phyloP scores from a whole-genome alignment of 2,113 vertebrate genomes.

The Isurus oxyrinchus region DNA sequence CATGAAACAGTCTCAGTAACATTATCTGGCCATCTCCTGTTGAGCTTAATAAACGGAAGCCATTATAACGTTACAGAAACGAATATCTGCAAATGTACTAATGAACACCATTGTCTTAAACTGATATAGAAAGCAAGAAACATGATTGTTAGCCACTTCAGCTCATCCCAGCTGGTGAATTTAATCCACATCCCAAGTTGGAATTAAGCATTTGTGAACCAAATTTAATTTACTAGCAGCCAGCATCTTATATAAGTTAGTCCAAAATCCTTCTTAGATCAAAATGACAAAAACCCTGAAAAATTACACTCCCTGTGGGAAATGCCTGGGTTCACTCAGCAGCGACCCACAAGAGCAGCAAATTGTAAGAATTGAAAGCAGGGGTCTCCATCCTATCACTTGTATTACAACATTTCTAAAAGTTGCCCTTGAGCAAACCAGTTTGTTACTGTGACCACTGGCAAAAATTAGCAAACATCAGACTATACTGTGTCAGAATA shows the following conservation, averaged over 20 bases:
- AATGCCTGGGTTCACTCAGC: too few species aligned
- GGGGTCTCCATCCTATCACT: not conserved
- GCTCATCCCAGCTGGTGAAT: too few species aligned
- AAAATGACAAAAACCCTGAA: too few species aligned
- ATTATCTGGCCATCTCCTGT: not conserved
- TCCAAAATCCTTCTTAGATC: too few species aligned
- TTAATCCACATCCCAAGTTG: too few species aligned
- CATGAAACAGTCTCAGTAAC: not conserved
- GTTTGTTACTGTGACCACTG: not conserved
- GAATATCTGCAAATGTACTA: not conserved
- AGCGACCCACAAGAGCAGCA: too few species aligned
- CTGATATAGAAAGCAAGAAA: not conserved
- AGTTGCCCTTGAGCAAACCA: not conserved
- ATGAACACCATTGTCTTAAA: not conserved
- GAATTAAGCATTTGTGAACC: too few species aligned
- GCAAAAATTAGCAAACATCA: not conserved
- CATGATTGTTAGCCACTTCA: too few species aligned
- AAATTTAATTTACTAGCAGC: too few species aligned
- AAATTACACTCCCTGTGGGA: too few species aligned
- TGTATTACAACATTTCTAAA: not conserved
- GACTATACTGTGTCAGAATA: not conserved
- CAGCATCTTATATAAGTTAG: too few species aligned
- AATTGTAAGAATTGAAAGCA: too few species aligned
- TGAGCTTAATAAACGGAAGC: not conserved
- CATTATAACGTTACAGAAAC: not conserved